Evolutionary conservation across 35 echinoderm and acorn worm species (phyloP), one percentile per base, ranked within the genome.

Genomic region (Ophiothrix spiculata): DNA sequence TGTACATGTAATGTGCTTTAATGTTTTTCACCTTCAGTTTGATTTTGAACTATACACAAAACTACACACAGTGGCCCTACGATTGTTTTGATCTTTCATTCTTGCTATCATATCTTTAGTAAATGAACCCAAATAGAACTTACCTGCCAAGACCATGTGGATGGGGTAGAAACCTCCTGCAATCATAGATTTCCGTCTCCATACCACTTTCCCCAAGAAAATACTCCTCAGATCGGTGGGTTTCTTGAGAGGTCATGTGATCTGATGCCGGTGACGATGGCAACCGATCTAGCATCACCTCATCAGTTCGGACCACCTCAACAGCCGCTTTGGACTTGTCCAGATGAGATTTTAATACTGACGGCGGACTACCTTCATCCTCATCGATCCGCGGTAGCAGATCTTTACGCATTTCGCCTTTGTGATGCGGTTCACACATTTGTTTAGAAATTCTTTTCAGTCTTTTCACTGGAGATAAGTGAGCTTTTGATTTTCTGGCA

Each of bases 181-280:
- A 93, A 60, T 93, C 92, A 90, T 93, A 93, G 35, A 89, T 79
- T 49, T 93, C 92, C 32, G 79, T 49, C 45, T 89, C 92, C 75
- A 89, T 42, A 31, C 82, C 39, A 37, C 79, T 90, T 32, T 74
- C 64, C n/a, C 82, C 82, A 36, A 42, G 38, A 76, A 80, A 89
- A 39, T 84, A 83, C 39, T 93, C 92, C 73, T 86, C 80, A 1
- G 87, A 64, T 28, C 86, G 73, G 31, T 74, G 75, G 33, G 82
- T 35, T 75, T 90, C 82, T 16, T 74, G 84, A 19, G 90, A 49
- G 4, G 76, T 54, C 54, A 49, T 31, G 36, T 80, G 36, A 37
- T 92, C 84, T 29, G 90, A 92, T 35, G 79, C 41, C 17, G 84
- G 90, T 35, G 90, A 92, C 8, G 88, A 49, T 1, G 88, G 88